phyloP scores from a whole-genome alignment of 2,797 vertebrate genomes.

The Falco columbarius region DNA sequence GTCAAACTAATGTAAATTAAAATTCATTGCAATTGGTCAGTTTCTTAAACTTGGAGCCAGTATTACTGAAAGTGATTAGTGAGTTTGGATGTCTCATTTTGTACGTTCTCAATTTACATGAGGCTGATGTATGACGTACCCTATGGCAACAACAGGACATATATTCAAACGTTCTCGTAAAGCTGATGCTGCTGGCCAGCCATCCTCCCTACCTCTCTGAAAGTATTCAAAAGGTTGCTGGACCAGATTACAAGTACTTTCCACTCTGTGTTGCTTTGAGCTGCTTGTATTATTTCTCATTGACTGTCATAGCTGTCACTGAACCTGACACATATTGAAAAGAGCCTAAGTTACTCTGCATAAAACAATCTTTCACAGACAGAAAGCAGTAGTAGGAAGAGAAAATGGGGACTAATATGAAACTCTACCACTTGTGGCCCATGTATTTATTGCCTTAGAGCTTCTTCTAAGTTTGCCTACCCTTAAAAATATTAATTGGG shows the following conservation, averaged over 20 bases:
- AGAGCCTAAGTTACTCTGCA: neutral
- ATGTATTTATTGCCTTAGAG: neutral
- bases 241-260: neutral
- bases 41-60: neutral
- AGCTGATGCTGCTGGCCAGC: neutral
- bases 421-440: neutral
- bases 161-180: neutral
- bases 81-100: neutral
- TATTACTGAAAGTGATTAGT: neutral
- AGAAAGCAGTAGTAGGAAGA: neutral
- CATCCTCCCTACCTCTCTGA: neutral
- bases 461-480: neutral
- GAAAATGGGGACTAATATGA: neutral
- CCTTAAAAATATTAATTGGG: neutral
- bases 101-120: neutral
- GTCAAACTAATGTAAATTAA: neutral
- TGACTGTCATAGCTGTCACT: neutral
- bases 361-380: neutral
- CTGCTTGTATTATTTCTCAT: neutral
- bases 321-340: neutral
- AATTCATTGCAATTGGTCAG: neutral
- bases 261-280: neutral
- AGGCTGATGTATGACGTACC: neutral
- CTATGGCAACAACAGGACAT: neutral
- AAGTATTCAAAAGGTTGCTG: neutral